These are phyloP conservation scores for Sebastes hubbsi DNA, from an alignment of 2,797 vertebrate genomes.

Conservation along the genomic window DNA sequence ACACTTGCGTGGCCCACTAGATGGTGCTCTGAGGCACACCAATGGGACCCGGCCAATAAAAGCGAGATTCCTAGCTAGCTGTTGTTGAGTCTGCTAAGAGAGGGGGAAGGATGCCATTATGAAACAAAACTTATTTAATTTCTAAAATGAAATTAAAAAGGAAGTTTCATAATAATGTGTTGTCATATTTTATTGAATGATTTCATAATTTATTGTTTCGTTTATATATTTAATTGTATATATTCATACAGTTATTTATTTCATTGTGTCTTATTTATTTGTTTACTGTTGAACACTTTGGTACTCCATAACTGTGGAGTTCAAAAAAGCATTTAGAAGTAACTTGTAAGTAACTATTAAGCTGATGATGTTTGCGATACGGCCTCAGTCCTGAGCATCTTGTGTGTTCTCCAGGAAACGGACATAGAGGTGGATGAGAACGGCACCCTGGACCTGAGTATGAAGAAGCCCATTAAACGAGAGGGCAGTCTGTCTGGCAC, in stretches of 20 bases:
- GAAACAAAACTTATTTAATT: neutral
- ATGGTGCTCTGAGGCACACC: no score
- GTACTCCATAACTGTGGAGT: neutral
- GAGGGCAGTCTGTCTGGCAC: constrained; percentile 88
- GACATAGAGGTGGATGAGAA: constrained; percentile 98
- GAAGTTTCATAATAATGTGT: neutral
- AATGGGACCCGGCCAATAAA: neutral
- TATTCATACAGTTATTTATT: neutral
- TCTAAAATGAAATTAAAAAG: neutral
- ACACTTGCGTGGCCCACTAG: no score
- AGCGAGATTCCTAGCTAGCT: neutral
- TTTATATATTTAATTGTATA: neutral
- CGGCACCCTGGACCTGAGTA: constrained; percentile 96
- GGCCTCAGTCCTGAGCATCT: neutral
- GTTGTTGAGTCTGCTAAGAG: neutral
- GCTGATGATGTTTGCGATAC: neutral
- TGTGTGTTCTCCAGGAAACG: constrained; percentile 81
- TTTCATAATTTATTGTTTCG: neutral
- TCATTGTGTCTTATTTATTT: neutral
- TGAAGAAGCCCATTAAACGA: constrained; percentile 94
- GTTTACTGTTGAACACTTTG: neutral
- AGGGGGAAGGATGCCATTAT: no score
- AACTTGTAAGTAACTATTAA: no score
- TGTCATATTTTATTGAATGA: neutral
- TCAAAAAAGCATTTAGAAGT: no score